A percentile compares a stretch with the other conserved stretches of the same genome.
phyloP scores from a whole-genome alignment of 2,113 vertebrate genomes.

The Calidris pygmaea region DNA sequence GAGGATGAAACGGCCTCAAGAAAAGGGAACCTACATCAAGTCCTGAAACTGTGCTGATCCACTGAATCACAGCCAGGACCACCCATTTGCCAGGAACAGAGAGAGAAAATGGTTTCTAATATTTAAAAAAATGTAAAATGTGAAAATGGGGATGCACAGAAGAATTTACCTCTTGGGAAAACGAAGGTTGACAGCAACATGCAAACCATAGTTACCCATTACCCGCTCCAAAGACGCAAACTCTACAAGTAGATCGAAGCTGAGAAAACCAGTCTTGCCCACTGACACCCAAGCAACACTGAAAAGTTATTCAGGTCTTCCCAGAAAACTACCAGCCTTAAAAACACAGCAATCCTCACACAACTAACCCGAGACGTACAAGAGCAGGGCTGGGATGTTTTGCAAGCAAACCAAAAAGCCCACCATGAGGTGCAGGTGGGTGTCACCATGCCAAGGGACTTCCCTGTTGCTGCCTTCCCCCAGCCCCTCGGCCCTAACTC shows the following conservation, averaged over 20 bases:
- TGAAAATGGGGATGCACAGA: background rate
- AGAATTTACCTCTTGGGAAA: background rate
- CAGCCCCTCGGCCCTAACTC: background rate
- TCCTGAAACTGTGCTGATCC: background rate
- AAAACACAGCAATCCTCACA: background rate
- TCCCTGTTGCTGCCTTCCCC: background rate
- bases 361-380: background rate
- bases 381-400: background rate
- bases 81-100: background rate
- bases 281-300: background rate
- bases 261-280: background rate
- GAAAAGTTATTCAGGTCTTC: background rate
- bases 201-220: background rate
- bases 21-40: background rate
- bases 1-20: background rate
- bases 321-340: background rate
- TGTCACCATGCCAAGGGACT: background rate
- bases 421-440: rapidly evolving
- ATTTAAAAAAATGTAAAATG: background rate
- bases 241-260: background rate
- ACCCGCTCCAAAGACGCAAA: background rate
- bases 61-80: background rate
- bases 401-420: background rate
- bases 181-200: background rate
- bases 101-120: background rate